Evolutionary conservation across 2,113 vertebrate species (phyloP).

Genomic region (Scytalopus superciliaris): DNA sequence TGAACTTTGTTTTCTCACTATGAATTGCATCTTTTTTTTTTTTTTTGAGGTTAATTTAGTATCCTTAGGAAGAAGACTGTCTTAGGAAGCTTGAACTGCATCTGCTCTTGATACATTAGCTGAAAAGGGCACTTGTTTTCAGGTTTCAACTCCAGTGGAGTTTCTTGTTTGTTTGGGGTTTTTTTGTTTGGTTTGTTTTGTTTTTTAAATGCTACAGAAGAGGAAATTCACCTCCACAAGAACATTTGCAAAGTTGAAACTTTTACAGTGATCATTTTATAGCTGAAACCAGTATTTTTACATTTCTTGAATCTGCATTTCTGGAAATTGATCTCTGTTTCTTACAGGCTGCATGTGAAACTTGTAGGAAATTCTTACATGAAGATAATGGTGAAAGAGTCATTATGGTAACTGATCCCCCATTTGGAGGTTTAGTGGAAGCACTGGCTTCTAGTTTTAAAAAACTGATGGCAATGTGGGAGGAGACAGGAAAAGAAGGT

Average conservation of each 20-base stretch:
- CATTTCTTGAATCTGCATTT: not conserved
- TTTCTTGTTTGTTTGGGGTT: not conserved
- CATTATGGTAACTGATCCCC: slow-evolving; percentile 92
- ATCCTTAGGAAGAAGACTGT: not conserved
- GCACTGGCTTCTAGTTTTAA: slow-evolving; percentile 90
- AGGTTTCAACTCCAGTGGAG: not conserved
- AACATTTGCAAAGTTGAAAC: not conserved
- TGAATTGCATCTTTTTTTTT: not conserved
- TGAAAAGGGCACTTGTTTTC: not conserved
- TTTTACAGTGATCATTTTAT: not conserved
- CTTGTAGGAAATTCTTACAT: slow-evolving; percentile 81
- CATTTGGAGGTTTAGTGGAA: slow-evolving; percentile 93
- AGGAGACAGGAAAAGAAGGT: slow-evolving; percentile 73
- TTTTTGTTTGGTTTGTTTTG: not conserved
- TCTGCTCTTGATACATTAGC: not conserved
- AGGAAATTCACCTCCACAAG: not conserved
- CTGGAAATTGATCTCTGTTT: not conserved
- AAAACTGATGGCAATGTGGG: slow-evolving; percentile 82
- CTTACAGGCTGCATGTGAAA: slow-evolving; percentile 75
- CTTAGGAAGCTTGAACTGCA: not conserved
- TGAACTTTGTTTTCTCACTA: not conserved
- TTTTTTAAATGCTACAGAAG: not conserved
- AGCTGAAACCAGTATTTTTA: not conserved
- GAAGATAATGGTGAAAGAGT: slow-evolving; percentile 75
- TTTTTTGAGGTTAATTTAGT: not conserved